phyloP scores from a whole-genome alignment of 2,888 invertebrate species.

The Cantharis rustica region DNA sequence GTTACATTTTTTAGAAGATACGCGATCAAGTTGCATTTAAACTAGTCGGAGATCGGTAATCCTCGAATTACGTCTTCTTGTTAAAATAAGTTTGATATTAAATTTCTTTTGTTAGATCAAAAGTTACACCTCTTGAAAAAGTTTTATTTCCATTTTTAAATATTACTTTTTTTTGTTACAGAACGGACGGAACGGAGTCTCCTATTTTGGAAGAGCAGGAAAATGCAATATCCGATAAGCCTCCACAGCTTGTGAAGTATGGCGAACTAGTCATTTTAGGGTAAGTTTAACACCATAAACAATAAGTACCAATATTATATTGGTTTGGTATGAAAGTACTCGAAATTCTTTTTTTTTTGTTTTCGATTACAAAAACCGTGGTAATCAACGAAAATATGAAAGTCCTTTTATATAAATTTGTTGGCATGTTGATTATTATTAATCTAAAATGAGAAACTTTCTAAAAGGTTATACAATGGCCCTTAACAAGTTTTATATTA shows the following conservation, averaged over 20 bases:
- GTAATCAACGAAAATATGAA: neutral
- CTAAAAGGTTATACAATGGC: neutral
- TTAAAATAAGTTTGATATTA: neutral
- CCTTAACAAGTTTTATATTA: neutral
- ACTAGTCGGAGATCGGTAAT: neutral
- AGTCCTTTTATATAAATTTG: neutral
- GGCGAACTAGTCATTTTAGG: conserved; percentile 94
- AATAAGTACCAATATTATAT: neutral
- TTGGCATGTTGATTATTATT: neutral
- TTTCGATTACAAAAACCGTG: too few relatives aligned
- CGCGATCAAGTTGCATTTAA: neutral
- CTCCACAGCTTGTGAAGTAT: conserved; percentile 81
- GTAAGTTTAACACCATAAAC: conserved; percentile 61
- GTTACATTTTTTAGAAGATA: neutral
- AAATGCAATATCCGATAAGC: conserved; percentile 77
- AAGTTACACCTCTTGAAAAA: neutral
- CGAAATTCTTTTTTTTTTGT: too few relatives aligned
- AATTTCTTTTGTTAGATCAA: neutral
- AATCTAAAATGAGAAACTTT: neutral
- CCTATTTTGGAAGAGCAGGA: conserved; percentile 77
- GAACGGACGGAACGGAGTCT: conserved; percentile 72
- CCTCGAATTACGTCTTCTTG: neutral
- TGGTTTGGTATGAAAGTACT: too few relatives aligned
- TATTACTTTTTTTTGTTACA: conserved; percentile 37
- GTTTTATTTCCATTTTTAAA: neutral